Conservation (phyloP, 2,797 vertebrate genomes). For the Phalloptychus januarius region DNA sequence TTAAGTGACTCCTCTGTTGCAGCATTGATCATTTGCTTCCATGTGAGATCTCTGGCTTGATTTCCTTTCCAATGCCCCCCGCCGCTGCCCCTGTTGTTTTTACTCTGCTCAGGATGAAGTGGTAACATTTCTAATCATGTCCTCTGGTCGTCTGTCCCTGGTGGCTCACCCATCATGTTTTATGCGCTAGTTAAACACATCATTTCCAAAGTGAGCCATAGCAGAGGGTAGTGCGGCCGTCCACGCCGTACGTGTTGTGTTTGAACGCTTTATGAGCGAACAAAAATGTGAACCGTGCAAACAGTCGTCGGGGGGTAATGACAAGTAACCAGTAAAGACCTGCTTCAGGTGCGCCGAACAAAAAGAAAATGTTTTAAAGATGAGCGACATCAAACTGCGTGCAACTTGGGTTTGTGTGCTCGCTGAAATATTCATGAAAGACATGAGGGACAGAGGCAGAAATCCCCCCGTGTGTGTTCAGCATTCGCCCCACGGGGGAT, state of each 20-base stretch:
- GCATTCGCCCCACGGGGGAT: slow-evolving; percentile 21
- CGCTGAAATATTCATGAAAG: slow-evolving; percentile 50
- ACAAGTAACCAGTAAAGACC: slow-evolving; percentile 34
- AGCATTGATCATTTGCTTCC: not conserved
- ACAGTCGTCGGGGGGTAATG: slow-evolving; percentile 19
- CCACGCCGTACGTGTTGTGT: not conserved
- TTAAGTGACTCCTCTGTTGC: not conserved
- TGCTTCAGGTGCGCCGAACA: slow-evolving; percentile 36
- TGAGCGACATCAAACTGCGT: slow-evolving; percentile 37
- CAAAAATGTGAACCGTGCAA: slow-evolving; percentile 43
- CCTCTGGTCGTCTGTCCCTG: slow-evolving; percentile 34
- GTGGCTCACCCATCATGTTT: slow-evolving; percentile 46
- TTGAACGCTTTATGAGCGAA: not conserved
- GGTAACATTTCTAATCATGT: slow-evolving; percentile 24
- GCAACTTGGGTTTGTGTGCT: slow-evolving; percentile 4
- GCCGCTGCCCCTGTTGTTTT: not conserved
- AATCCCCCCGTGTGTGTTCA: slow-evolving; percentile 35
- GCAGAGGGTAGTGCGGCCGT: not conserved
- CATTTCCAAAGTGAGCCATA: slow-evolving; percentile 27
- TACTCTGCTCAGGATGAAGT: slow-evolving; percentile 23
- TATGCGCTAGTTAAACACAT: slow-evolving; percentile 45
- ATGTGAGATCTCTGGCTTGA: not conserved
- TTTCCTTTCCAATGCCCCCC: not conserved
- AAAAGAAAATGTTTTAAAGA: slow-evolving; percentile 54
- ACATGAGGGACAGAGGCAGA: slow-evolving; percentile 30